Percentiles rank a stretch among this genome's conserved stretches.
These are phyloP conservation scores for Adela reaumurella DNA, from an alignment of 2,888 invertebrate genomes.

Conservation along the genomic window DNA sequence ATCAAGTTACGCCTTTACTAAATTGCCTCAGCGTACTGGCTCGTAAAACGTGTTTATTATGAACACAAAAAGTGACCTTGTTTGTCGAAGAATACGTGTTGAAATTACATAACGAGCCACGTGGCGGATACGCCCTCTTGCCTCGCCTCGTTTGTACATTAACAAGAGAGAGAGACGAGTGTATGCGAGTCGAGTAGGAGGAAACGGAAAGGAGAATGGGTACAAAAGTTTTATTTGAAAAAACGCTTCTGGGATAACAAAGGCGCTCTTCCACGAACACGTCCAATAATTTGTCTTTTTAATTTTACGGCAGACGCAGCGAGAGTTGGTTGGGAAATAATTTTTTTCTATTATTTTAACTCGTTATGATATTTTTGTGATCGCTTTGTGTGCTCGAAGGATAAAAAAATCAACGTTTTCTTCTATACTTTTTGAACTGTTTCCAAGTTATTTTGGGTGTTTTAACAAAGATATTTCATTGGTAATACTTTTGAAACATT, in stretches of 20 bases:
- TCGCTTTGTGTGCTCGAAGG: no score
- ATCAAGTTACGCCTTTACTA: constrained; percentile 46
- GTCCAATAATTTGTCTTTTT: constrained; percentile 57
- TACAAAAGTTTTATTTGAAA: constrained; percentile 43
- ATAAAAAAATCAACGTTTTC: no score
- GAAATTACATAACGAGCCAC: constrained; percentile 48
- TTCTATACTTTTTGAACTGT: no score
- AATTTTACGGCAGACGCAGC: constrained; percentile 52
- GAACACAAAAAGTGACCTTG: constrained; percentile 47
- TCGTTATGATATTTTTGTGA: no score
- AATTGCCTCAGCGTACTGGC: constrained; percentile 20
- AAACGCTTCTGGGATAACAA: constrained; percentile 57
- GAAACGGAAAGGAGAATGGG: constrained; percentile 32
- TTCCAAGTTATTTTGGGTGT: no score
- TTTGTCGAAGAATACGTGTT: constrained; percentile 50
- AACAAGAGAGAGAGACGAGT: constrained; percentile 47
- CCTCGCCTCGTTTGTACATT: constrained; percentile 36
- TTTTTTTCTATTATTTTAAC: no score
- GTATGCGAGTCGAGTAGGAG: constrained; percentile 24
- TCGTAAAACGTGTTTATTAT: constrained; percentile 21
- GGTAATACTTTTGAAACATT: no score
- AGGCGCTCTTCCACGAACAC: constrained; percentile 53
- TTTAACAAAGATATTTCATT: no score
- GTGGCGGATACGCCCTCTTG: constrained; percentile 50
- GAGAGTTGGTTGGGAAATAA: constrained; percentile 39